Evolutionary conservation across 2,113 vertebrate genomes (phyloP).

Genomic region (Actinemys pallida): DNA sequence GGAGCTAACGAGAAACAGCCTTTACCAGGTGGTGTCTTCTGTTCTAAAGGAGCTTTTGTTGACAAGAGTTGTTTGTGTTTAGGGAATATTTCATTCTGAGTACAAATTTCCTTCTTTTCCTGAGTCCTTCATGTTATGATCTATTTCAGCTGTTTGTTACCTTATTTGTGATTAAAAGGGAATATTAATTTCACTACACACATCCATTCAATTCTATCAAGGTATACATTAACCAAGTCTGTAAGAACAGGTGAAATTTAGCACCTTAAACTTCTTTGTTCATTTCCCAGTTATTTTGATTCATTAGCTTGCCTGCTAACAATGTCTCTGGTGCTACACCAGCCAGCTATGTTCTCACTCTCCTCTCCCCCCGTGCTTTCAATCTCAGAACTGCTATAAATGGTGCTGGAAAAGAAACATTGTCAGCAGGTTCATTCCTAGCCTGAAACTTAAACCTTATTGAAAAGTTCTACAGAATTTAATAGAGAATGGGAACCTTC

Average conservation of each 20-base stretch:
- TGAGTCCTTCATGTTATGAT: constrained; percentile 26
- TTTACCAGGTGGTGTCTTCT: constrained; percentile 40
- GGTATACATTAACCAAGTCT: background rate
- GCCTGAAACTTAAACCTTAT: background rate
- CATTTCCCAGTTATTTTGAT: background rate
- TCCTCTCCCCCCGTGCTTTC: background rate
- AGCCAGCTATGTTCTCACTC: background rate
- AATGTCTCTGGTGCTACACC: background rate
- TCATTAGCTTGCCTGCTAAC: background rate
- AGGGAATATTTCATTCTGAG: constrained; percentile 50
- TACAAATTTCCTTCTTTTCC: constrained; percentile 55
- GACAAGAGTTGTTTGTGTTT: constrained; percentile 18
- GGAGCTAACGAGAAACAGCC: constrained; percentile 54
- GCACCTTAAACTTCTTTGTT: background rate
- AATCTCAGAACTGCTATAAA: background rate
- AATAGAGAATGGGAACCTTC: background rate
- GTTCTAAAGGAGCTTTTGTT: constrained; percentile 39
- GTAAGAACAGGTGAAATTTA: background rate
- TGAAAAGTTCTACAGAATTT: background rate
- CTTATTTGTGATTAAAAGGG: background rate
- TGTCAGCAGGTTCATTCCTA: background rate
- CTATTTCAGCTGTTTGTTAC: background rate
- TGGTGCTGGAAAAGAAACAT: background rate
- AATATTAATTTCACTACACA: background rate
- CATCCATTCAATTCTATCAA: background rate